phyloP scores from a whole-genome alignment of 2,113 vertebrate species.

The Lasiurus cinereus region DNA sequence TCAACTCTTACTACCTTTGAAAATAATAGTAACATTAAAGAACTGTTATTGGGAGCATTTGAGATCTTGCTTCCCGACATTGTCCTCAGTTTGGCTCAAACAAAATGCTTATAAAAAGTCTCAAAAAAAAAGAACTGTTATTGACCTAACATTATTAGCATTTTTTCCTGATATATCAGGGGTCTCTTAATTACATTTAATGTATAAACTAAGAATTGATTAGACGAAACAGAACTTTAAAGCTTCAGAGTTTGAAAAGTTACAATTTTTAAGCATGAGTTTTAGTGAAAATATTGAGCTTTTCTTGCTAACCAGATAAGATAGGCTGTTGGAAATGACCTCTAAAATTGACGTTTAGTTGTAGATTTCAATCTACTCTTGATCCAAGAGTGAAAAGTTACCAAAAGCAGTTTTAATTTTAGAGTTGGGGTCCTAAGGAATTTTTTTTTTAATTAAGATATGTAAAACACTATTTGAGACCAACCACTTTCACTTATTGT shows the following conservation, averaged over 20 bases:
- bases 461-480: constrained; percentile 5
- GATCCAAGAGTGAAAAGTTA: neutral
- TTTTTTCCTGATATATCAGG: neutral
- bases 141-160: neutral
- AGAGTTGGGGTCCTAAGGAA: neutral
- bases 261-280: neutral
- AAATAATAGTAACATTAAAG: neutral
- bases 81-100: neutral
- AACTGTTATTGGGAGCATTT: neutral
- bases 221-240: constrained; percentile 12
- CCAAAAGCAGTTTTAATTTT: constrained; percentile 51
- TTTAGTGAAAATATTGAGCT: neutral
- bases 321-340: neutral
- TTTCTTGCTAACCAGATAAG: neutral
- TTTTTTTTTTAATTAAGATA: constrained; percentile 35
- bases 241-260: neutral
- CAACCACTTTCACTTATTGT: constrained; percentile 15
- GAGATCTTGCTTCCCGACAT: neutral
- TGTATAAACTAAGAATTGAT: constrained; percentile 1
- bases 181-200: constrained; percentile 18
- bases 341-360: neutral
- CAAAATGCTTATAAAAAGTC: neutral
- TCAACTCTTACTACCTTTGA: neutral
- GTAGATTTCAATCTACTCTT: neutral
- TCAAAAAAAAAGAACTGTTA: neutral